Evolutionary conservation across 2,113 vertebrate genomes (phyloP).

Genomic region (Ifrita kowaldi): DNA sequence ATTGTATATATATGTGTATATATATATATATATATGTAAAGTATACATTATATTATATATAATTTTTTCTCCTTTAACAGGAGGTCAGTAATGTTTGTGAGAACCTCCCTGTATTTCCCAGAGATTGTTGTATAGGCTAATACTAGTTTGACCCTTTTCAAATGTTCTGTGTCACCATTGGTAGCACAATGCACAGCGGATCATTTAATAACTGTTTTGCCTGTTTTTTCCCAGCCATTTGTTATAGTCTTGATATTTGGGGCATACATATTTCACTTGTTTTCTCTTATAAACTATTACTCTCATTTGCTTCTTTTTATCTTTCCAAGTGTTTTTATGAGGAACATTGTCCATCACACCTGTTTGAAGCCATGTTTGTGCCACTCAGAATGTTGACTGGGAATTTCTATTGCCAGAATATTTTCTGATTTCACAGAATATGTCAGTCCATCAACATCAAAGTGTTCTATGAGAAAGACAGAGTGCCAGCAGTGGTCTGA

Average conservation of each 20-base stretch:
- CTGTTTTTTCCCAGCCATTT: background rate
- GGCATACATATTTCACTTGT: background rate
- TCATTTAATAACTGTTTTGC: background rate
- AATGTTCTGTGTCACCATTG: background rate
- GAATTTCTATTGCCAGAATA: background rate
- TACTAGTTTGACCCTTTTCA: background rate
- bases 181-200: background rate
- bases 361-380: background rate
- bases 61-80: background rate
- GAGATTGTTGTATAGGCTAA: too few species aligned
- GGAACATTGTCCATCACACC: background rate
- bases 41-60: too few species aligned
- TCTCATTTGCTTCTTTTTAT: background rate
- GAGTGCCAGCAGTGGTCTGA: background rate
- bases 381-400: background rate
- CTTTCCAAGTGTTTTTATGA: background rate
- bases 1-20: too few species aligned
- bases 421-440: background rate
- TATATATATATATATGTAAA: too few species aligned
- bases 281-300: background rate
- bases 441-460: background rate
- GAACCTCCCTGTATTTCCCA: background rate
- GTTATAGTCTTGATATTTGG: background rate
- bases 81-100: background rate
- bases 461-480: background rate